These are phyloP conservation scores for Tokudaia tokunoshimensis DNA, from an alignment of 2,797 vertebrate species.

Conservation along the genomic window DNA sequence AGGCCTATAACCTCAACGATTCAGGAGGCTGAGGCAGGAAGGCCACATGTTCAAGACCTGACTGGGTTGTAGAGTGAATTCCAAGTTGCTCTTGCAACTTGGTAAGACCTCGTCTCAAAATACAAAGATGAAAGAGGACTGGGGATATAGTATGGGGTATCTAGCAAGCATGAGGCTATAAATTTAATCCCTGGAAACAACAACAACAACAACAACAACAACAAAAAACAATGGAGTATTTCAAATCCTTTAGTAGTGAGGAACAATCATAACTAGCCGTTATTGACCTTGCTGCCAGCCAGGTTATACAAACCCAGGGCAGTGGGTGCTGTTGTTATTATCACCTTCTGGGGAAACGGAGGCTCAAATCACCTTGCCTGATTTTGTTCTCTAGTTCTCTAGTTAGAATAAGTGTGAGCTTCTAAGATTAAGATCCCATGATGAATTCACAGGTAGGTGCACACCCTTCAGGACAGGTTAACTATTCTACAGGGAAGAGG, in stretches of 20 bases:
- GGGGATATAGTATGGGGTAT: background rate
- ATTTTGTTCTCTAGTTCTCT: background rate
- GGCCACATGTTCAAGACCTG: background rate
- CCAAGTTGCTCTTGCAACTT: background rate
- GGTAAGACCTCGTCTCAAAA: background rate
- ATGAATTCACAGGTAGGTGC: background rate
- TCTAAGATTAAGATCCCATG: background rate
- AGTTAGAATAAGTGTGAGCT: conserved; percentile 36
- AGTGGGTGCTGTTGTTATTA: background rate
- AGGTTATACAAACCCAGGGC: background rate
- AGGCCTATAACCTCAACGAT: background rate
- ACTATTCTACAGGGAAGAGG: background rate
- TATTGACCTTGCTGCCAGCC: background rate
- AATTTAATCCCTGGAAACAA: background rate
- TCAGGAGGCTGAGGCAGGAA: background rate
- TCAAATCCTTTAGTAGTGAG: background rate
- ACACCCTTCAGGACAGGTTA: background rate
- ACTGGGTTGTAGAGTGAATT: background rate
- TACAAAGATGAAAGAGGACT: background rate
- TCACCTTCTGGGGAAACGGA: background rate
- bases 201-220: background rate
- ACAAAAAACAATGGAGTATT: background rate
- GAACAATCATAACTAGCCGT: background rate
- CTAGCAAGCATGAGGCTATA: background rate
- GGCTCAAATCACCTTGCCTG: background rate